phyloP scores from a whole-genome alignment of 1,140 invertebrate genomes.

The Nymphalis io region DNA sequence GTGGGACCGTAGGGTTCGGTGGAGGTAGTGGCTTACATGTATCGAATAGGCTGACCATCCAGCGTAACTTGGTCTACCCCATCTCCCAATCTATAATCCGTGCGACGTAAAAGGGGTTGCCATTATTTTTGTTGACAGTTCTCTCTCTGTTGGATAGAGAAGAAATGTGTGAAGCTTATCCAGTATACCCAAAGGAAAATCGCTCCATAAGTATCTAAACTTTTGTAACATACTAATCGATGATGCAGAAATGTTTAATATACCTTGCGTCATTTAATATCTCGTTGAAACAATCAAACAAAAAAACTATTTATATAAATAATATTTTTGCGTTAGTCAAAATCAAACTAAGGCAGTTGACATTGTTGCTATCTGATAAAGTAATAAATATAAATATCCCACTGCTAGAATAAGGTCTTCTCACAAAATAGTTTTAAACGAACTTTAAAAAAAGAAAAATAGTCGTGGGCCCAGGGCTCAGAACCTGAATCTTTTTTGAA shows the following conservation, averaged over 20 bases:
- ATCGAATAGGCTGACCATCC: slow-evolving; percentile 49
- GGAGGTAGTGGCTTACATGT: slow-evolving; percentile 62
- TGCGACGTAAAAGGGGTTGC: slow-evolving; percentile 37
- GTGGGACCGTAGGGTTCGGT: slow-evolving; percentile 59
- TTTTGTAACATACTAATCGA: slow-evolving; percentile 57
- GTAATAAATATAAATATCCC: too few relatives aligned
- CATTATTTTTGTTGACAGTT: slow-evolving; percentile 47
- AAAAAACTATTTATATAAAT: too few relatives aligned
- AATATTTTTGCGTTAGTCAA: too few relatives aligned
- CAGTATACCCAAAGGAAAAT: slow-evolving; percentile 52
- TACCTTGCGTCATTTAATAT: not conserved
- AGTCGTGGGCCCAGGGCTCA: too few relatives aligned
- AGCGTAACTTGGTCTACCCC: slow-evolving; percentile 43
- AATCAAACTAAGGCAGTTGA: too few relatives aligned
- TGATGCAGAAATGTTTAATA: slow-evolving; percentile 28
- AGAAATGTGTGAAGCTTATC: slow-evolving; percentile 55
- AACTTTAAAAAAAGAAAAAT: too few relatives aligned
- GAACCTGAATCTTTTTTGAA: too few relatives aligned
- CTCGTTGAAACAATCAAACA: not conserved
- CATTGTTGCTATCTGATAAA: too few relatives aligned
- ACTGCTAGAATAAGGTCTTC: too few relatives aligned
- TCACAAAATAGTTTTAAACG: too few relatives aligned
- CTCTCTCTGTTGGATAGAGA: slow-evolving; percentile 43
- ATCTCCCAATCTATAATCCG: slow-evolving; percentile 26
- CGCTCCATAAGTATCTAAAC: slow-evolving; percentile 50